A percentile compares a stretch with the other conserved stretches of the same genome.
phyloP scores from a whole-genome alignment of 2,797 vertebrate genomes.

The Florisuga fusca region DNA sequence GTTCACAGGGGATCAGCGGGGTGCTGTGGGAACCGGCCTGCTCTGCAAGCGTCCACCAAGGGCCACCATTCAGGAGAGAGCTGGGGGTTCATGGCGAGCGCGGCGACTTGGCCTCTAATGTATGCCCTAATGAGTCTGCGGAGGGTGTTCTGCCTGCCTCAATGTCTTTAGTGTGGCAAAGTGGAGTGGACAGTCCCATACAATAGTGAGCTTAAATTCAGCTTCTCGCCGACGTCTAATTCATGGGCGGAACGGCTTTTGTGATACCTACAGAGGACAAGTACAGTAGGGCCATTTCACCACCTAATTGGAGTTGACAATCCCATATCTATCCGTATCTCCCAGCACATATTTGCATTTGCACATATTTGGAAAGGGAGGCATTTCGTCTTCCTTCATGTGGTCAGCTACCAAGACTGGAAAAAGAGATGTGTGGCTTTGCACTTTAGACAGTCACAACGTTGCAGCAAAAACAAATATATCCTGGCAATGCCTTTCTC shows the following conservation, averaged over 20 bases:
- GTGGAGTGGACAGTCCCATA: slow-evolving; percentile 59
- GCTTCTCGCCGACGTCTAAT: slow-evolving; percentile 55
- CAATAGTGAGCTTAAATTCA: slow-evolving; percentile 68
- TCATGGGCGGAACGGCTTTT: slow-evolving; percentile 57
- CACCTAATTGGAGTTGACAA: slow-evolving; percentile 44
- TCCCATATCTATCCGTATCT: slow-evolving; percentile 50
- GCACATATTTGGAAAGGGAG: neutral
- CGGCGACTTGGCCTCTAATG: slow-evolving; percentile 60
- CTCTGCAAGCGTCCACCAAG: slow-evolving; percentile 62
- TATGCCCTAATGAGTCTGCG: slow-evolving; percentile 65
- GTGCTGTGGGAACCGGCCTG: slow-evolving; percentile 74
- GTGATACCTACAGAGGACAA: slow-evolving; percentile 58
- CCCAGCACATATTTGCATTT: neutral
- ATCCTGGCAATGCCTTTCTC: neutral
- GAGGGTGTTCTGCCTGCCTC: slow-evolving; percentile 64
- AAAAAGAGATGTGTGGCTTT: neutral
- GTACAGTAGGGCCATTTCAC: slow-evolving; percentile 47
- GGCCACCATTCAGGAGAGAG: slow-evolving; percentile 57
- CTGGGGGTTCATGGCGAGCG: slow-evolving; percentile 47
- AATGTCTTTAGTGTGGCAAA: slow-evolving; percentile 64
- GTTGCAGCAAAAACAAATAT: neutral
- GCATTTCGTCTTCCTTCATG: neutral
- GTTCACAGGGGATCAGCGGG: slow-evolving; percentile 77
- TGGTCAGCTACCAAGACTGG: neutral
- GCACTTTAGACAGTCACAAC: neutral